Conservation (phyloP, 2,888 invertebrate genomes). For the Lepidocyrtinus sp. region DNA sequence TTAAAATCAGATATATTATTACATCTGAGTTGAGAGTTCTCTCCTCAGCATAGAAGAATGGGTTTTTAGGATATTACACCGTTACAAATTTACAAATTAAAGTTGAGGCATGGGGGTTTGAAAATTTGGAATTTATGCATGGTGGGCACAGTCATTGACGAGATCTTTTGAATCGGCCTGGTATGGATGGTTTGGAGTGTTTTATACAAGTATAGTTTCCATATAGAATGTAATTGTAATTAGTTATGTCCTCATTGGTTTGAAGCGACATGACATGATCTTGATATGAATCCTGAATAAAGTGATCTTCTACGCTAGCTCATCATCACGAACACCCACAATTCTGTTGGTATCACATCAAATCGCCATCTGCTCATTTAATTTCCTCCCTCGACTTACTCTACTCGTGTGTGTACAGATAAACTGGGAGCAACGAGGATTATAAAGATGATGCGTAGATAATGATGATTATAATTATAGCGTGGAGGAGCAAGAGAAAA, state of each 20-base stretch:
- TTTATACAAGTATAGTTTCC: too few relatives aligned
- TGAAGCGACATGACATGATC: conserved; percentile 1
- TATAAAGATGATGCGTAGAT: conserved; percentile 34
- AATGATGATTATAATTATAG: conserved; percentile 39
- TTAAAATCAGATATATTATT: too few relatives aligned
- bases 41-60: too few relatives aligned
- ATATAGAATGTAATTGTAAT: conserved; percentile 4
- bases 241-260: neutral
- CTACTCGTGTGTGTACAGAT: neutral
- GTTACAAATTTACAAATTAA: too few relatives aligned
- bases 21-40: too few relatives aligned
- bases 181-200: too few relatives aligned
- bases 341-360: neutral
- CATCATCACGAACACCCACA: neutral
- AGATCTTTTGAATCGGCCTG: too few relatives aligned
- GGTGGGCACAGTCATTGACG: too few relatives aligned
- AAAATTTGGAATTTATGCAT: too few relatives aligned
- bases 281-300: neutral
- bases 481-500: conserved; percentile 39
- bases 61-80: too few relatives aligned
- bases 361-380: conserved; percentile 6
- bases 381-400: neutral
- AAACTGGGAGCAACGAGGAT: conserved; percentile 45
- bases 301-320: neutral
- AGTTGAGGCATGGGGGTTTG: too few relatives aligned